Evolutionary conservation across 37 sponge, comb jelly and placozoan species (phyloP).

Genomic region (Bolinopsis microptera): DNA sequence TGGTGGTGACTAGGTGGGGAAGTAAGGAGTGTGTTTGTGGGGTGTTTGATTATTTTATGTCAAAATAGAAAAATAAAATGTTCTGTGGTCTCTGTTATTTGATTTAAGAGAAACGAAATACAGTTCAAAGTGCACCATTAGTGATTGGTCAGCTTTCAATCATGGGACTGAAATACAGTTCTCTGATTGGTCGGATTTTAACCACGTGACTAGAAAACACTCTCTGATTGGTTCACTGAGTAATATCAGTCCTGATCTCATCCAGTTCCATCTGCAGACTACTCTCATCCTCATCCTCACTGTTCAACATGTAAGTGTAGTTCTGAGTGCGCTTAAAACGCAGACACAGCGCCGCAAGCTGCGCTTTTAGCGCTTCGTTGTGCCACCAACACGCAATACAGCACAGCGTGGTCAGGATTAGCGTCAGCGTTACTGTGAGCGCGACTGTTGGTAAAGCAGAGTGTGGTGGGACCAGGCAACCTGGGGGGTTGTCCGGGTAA

Average conservation of each 20-base stretch:
- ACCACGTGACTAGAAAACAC: background rate
- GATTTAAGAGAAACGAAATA: too few species aligned
- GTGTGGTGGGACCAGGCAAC: background rate
- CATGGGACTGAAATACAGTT: too few species aligned
- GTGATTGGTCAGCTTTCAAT: too few species aligned
- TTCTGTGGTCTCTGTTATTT: too few species aligned
- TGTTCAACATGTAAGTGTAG: slow-evolving; percentile 51
- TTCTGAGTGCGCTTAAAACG: background rate
- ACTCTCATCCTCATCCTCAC: slow-evolving; percentile 32
- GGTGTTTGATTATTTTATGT: too few species aligned
- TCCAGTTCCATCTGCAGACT: background rate
- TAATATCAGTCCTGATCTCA: background rate
- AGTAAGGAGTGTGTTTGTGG: too few species aligned
- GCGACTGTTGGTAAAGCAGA: background rate
- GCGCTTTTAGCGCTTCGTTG: background rate
- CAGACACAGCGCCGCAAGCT: background rate
- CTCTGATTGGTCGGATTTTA: background rate
- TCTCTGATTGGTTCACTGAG: background rate
- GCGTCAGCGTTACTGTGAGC: background rate
- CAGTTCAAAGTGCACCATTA: too few species aligned
- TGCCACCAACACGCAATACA: background rate
- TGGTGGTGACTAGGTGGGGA: too few species aligned
- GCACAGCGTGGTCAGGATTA: background rate
- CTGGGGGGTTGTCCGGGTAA: too few species aligned
- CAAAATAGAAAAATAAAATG: too few species aligned